These are phyloP conservation scores for Zaprionus lineosus DNA, from an alignment of 2,888 invertebrate genomes.

Conservation along the genomic window DNA sequence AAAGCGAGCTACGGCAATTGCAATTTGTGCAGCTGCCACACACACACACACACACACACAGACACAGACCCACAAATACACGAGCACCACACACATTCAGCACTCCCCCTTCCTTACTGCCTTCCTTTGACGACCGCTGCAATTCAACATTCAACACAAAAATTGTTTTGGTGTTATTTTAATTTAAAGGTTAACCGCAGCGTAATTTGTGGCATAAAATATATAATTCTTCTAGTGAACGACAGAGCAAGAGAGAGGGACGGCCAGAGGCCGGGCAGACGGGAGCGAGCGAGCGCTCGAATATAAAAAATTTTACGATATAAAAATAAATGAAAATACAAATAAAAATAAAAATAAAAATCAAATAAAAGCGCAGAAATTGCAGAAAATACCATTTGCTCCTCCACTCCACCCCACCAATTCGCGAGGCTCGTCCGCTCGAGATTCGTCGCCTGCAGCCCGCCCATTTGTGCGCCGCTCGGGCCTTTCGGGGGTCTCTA, in stretches of 20 bases:
- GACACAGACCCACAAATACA: constrained; percentile 1
- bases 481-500: constrained; percentile 10
- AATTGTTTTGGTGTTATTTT: constrained; percentile 79
- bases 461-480: constrained; percentile 46
- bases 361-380: constrained; percentile 32
- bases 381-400: constrained; percentile 19
- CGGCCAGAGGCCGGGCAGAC: too few species aligned
- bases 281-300: too few species aligned
- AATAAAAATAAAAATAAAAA: constrained; percentile 36
- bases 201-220: constrained; percentile 80
- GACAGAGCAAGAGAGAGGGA: neutral
- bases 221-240: constrained; percentile 74
- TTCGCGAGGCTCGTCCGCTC: constrained; percentile 32
- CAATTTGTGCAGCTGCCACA: constrained; percentile 70
- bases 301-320: constrained; percentile 16
- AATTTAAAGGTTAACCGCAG: constrained; percentile 81
- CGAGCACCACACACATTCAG: neutral
- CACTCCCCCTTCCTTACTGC: neutral
- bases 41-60: constrained; percentile 16
- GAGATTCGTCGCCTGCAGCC: constrained; percentile 10
- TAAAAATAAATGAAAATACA: constrained; percentile 12
- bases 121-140: constrained; percentile 11
- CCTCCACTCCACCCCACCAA: too few species aligned
- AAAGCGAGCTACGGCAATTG: constrained; percentile 57
- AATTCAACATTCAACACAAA: constrained; percentile 66